Percentiles rank a stretch among this genome's conserved stretches.
Conservation (phyloP, 2,888 invertebrate species). For the Volucella inanis region DNA sequence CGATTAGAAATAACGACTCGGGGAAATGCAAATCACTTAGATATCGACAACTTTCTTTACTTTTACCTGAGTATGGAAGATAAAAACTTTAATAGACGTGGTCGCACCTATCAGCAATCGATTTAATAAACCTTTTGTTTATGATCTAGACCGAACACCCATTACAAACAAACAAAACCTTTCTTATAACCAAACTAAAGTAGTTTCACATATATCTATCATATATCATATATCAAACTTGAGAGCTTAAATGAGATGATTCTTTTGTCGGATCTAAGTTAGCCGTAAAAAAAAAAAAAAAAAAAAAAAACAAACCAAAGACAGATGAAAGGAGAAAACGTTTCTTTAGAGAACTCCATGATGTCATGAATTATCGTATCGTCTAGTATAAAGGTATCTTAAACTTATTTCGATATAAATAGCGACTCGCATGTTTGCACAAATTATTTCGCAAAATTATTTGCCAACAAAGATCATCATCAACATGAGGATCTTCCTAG, state of each 20-base stretch:
- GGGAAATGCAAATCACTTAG: no score
- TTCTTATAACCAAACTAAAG: conserved; percentile 2
- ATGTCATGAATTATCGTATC: neutral
- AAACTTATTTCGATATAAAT: conserved; percentile 34
- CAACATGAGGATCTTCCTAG: conserved; percentile 43
- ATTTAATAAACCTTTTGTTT: conserved; percentile 5
- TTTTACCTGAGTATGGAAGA: neutral
- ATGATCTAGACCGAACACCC: neutral
- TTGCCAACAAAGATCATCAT: conserved; percentile 16
- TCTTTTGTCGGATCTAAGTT: conserved; percentile 3
- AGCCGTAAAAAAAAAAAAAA: neutral
- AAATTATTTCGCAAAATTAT: conserved; percentile 23
- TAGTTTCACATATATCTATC: conserved; percentile 8
- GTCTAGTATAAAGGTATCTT: neutral
- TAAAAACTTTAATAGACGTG: neutral
- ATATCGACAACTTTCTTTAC: neutral
- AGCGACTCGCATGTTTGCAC: neutral
- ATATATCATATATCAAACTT: no score
- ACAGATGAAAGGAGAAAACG: neutral
- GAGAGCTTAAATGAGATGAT: neutral
- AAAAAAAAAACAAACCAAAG: neutral
- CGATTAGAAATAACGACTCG: neutral
- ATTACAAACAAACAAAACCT: neutral
- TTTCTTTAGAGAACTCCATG: conserved; percentile 17
- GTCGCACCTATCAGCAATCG: neutral